Evolutionary conservation across 2,888 invertebrate genomes (phyloP), one percentile per base, ranked within the genome.

Genomic region (Ormyrus labotus): DNA sequence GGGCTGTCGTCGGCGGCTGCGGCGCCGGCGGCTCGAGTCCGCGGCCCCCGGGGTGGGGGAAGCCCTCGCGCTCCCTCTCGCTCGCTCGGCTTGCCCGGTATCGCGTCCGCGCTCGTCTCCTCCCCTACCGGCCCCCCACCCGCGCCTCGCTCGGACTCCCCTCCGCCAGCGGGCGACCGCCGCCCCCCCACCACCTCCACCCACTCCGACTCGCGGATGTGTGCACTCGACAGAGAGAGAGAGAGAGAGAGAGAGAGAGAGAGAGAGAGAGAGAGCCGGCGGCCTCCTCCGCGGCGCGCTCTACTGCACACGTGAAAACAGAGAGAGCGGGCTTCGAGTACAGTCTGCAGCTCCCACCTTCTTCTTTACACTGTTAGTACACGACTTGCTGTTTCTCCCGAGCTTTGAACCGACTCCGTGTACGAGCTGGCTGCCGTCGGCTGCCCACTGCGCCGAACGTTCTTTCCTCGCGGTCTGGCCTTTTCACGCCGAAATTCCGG

Each of bases 71-170:
- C 57, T 58, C 47, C 64, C 45, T 73, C 47, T 73, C 57, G 57
- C 64, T 70, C 86, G 87, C 89, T 89, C 90, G 64, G 53, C n/a
- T 88, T 86, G 79, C 61, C 67, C 76, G 81, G 63, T 87, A 85
- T 34, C 34, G 34, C 86, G 82, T 83, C 84, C 84, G 80, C 84
- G 84, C 85, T 85, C 83, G 82, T 83, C 80, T 82, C 77, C 74
- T 71, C 84, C 80, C 83, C 81, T 72, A 68, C 80, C 79, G 13
- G n/a, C 45, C 58, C 51, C 72, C 60, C 13, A 34, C 53, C 60
- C 13, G 47, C 53, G 10, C n/a, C 68, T 61, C n/a, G 47, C 10
- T 34, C 65, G 6, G 9, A 7, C 63, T 47, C 63, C 63, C 9
- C 67, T 51, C 70, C 58, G n/a, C 47, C 63, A 9, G 50, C n/a